Base-by-base conservation (phyloP, 2,888 invertebrate species). In the Chymomyza fuscimana region DNA sequence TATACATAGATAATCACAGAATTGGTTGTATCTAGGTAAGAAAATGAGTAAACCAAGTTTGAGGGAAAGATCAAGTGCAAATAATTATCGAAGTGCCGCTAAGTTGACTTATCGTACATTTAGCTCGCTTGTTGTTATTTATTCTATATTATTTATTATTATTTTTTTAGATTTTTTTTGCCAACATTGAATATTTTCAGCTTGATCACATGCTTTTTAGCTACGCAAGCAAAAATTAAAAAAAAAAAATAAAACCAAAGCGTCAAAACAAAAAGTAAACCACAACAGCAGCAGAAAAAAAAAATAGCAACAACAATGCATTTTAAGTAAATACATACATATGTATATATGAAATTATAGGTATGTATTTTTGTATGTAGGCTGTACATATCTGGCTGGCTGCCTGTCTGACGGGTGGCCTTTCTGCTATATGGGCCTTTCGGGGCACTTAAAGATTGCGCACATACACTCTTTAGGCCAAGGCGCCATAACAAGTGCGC, bases 191-290 rank as follows among this genome's bases (percentile, higher is more conserved):
- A 40, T 40, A 61, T 67, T 67, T 25, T 58, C 63, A 67, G 40
- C 58, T 58, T 58, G 67, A 67, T 67, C 67, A 67, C 67, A 67
- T 67, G 67, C 67, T 67, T 67, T 80, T 78, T 75, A 78, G 84
- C 85, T 86, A 86, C 87, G 85, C 87, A 86, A 86, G 86, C 85
- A 86, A 86, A 81, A 79, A 58, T 12, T 36, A 19, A 54, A 86
- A 86, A 81, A 58, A 16, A 52, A 19, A 54, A 76, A 78, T 76
- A 79, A 79, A 69, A 67, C 69, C 29, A 63, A 63, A 5, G 50
- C 75, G 62, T 67, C 71, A 71, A 46, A 71, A 74, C 51, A 74
- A 73, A 46, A 72, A 64, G 64, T 68, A 50, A 79, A 76, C 52
- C 40, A 22, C 36, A n/a, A 25, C 46, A 22, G 9, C 22, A 15